Evolutionary conservation across 2,113 vertebrate species (phyloP).

Genomic region (Ciconia boyciana): DNA sequence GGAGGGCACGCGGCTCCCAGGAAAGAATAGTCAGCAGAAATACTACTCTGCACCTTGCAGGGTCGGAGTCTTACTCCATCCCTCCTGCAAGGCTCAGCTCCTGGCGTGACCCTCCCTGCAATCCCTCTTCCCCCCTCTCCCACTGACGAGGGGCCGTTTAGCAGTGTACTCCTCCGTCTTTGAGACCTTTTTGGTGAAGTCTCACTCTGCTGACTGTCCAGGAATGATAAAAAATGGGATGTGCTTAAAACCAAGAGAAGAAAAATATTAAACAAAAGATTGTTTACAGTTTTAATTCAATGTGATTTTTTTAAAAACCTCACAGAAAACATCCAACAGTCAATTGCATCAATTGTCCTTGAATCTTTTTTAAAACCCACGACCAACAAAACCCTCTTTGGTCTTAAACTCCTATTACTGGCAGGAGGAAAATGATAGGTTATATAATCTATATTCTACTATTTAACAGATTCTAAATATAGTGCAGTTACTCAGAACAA

Average conservation of each 20-base stretch:
- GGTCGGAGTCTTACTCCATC: neutral
- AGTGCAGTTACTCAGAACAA: constrained; percentile 23
- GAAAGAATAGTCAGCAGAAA: neutral
- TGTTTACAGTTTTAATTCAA: neutral
- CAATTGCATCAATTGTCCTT: neutral
- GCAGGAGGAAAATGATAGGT: neutral
- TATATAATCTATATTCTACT: constrained; percentile 36
- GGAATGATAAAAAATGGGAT: neutral
- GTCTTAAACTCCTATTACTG: constrained; percentile 10
- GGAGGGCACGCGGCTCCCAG: neutral
- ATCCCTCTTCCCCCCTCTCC: neutral
- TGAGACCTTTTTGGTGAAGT: neutral
- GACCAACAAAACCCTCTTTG: neutral
- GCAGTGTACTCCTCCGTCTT: neutral
- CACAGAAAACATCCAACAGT: neutral
- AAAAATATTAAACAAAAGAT: neutral
- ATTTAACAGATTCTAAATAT: constrained; percentile 40
- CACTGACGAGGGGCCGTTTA: neutral
- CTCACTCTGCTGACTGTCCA: neutral
- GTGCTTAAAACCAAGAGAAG: neutral
- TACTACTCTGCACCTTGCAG: neutral
- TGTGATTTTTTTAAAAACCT: neutral
- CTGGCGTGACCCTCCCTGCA: neutral
- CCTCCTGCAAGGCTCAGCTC: neutral
- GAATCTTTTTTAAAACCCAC: neutral